Base-by-base conservation (phyloP, 2,113 vertebrate species). In the Laticauda colubrina region DNA sequence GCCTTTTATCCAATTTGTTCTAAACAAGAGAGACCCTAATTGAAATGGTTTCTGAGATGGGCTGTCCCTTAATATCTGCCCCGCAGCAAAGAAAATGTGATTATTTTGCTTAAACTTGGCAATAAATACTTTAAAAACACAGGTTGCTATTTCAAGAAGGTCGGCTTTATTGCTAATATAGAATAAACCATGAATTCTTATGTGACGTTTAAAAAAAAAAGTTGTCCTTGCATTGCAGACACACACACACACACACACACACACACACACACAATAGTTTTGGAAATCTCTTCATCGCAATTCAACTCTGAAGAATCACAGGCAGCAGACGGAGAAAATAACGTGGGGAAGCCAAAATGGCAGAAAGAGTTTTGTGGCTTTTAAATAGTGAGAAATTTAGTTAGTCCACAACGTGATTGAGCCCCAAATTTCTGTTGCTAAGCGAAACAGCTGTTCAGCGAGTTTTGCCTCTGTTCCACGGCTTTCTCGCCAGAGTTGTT, bases 21-120 rank as follows among this genome's bases (percentile, higher is more conserved):
- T 86, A 3, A 59, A 88, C 51, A 91, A 94, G 87, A 91, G 92
- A 94, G 54, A 29, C 69, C 86, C 91, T 94, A 89, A 92, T 5
- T 59, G 89, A 89, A 89, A 53, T n/a, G 88, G 92, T 5, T 93
- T 93, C 89, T 7, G 89, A 87, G 81, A 94, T 87, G 26, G 61
- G 18, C 64, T 93, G 4, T 20, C 86, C 7, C 88, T 92, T 43
- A 61, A 24, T 86, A 14, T 85, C 45, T 64, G 75, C 86, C 94
- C 90, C 4, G 24, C 75, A 85, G 89, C 92, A 93, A 55, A 56
- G 93, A 93, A 85, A 93, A 92, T 88, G 59, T 93, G 92, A 85
- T 94, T 90, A 90, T 94, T 87, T 92, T 89, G 75, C 93, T 91
- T 90, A 89, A 94, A 91, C 88, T 89, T 53, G 3, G 29, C 54